A percentile compares a stretch with the other conserved stretches of the same genome.
Evolutionary conservation across 1,140 invertebrate genomes (phyloP).

Genomic region (Drosophila kikkawai): DNA sequence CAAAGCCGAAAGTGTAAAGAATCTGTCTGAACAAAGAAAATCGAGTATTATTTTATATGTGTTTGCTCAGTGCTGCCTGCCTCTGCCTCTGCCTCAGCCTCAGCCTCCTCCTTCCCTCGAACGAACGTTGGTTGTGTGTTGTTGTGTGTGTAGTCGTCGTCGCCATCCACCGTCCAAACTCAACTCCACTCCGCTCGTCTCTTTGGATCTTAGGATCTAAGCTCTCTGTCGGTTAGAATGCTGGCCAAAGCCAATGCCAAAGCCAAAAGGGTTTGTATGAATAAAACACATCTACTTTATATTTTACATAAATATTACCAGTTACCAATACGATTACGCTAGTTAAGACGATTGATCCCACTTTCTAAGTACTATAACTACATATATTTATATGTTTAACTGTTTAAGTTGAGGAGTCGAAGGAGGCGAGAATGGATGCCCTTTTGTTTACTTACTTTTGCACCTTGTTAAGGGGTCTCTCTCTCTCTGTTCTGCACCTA

Average conservation of each 20-base stretch:
- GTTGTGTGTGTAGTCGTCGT: constrained; percentile 65
- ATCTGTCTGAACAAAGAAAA: constrained; percentile 49
- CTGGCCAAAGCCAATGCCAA: constrained; percentile 66
- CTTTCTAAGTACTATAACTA: constrained; percentile 16
- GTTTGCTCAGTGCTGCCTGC: constrained; percentile 74
- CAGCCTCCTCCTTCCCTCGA: constrained; percentile 41
- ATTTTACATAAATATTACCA: constrained; percentile 43
- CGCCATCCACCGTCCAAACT: constrained; percentile 58
- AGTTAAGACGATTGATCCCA: constrained; percentile 32
- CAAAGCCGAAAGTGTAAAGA: constrained; percentile 36
- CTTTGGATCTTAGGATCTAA: constrained; percentile 46
- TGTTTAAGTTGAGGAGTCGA: constrained; percentile 27
- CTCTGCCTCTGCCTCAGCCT: constrained; percentile 10
- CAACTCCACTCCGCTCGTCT: constrained; percentile 74
- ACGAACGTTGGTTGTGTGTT: constrained; percentile 53
- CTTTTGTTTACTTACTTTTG: constrained; percentile 29
- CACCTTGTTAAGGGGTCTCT: constrained; percentile 37
- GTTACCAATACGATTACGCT: constrained; percentile 36
- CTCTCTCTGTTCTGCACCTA: constrained; percentile 23
- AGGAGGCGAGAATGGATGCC: constrained; percentile 8
- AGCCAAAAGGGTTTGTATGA: constrained; percentile 75
- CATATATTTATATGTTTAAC: neutral
- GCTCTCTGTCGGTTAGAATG: constrained; percentile 74
- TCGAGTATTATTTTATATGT: constrained; percentile 81
- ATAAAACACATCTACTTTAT: constrained; percentile 67